A percentile compares a stretch with the other conserved stretches of the same genome.
Conservation (phyloP, 2,888 invertebrate genomes). For the Acanthosoma haemorrhoidale region DNA sequence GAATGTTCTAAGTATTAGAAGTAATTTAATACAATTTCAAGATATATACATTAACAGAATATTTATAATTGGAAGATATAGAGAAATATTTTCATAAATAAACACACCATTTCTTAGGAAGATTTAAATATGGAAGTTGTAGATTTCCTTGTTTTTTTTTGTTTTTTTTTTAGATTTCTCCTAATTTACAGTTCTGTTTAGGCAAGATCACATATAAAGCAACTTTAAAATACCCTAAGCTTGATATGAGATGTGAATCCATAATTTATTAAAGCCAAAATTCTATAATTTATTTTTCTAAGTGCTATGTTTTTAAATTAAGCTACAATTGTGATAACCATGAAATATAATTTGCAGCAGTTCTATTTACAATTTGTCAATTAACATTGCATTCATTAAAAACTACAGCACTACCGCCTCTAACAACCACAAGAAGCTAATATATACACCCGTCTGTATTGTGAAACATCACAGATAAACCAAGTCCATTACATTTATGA, state of each 20-base stretch:
- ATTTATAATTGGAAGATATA: slow-evolving; percentile 16
- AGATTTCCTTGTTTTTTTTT: neutral
- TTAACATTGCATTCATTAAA: slow-evolving; percentile 19
- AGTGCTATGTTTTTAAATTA: slow-evolving; percentile 16
- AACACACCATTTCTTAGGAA: slow-evolving; percentile 9
- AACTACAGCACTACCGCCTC: slow-evolving; percentile 18
- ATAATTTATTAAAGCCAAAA: slow-evolving; percentile 25
- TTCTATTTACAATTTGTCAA: slow-evolving; percentile 18
- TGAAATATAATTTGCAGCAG: neutral
- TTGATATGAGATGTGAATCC: slow-evolving; percentile 26
- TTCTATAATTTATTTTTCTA: slow-evolving; percentile 17
- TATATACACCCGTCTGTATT: slow-evolving; percentile 25
- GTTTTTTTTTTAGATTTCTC: neutral
- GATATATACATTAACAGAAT: slow-evolving; percentile 11
- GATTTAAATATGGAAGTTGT: slow-evolving; percentile 18
- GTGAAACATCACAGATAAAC: slow-evolving; percentile 26
- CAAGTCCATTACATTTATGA: slow-evolving; percentile 17
- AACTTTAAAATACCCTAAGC: slow-evolving; percentile 21
- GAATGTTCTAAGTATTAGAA: slow-evolving; percentile 18
- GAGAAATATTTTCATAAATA: slow-evolving; percentile 8
- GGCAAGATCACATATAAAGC: slow-evolving; percentile 26
- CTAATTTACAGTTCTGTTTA: slow-evolving; percentile 18
- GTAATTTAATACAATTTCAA: neutral
- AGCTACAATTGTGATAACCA: slow-evolving; percentile 17
- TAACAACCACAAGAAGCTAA: slow-evolving; percentile 26